Percentiles rank a stretch among this genome's conserved stretches.
phyloP scores from a whole-genome alignment of 2,113 vertebrate genomes.

The Dendropsophus ebraccatus region DNA sequence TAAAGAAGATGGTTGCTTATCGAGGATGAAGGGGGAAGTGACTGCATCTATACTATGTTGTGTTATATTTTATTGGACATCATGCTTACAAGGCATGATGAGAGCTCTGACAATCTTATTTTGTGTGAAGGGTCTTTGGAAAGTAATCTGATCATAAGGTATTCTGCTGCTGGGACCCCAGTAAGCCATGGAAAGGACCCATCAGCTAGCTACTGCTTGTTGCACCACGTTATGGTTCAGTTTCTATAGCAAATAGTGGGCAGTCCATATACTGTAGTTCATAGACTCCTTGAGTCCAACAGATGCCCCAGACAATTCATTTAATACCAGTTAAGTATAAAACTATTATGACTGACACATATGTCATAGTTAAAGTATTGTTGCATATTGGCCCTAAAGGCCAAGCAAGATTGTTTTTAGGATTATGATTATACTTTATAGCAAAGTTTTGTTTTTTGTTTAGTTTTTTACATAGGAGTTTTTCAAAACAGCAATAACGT shows the following conservation, averaged over 20 bases:
- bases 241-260: neutral
- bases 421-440: no score
- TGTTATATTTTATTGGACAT: neutral
- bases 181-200: neutral
- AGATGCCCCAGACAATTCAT: no score
- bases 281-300: neutral
- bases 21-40: neutral
- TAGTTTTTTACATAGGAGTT: neutral
- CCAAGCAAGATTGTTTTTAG: neutral
- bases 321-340: neutral
- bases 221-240: neutral
- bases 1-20: neutral
- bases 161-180: neutral
- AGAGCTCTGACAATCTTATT: neutral
- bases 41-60: neutral
- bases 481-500: neutral
- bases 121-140: neutral
- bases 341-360: neutral
- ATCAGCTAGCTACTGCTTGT: neutral
- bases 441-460: no score
- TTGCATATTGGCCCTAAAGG: neutral
- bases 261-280: neutral
- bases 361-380: no score
- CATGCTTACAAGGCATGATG: neutral
- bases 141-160: neutral